These are phyloP conservation scores for Saimiri boliviensis DNA, from an alignment of 2,113 vertebrate genomes.

Conservation along the genomic window DNA sequence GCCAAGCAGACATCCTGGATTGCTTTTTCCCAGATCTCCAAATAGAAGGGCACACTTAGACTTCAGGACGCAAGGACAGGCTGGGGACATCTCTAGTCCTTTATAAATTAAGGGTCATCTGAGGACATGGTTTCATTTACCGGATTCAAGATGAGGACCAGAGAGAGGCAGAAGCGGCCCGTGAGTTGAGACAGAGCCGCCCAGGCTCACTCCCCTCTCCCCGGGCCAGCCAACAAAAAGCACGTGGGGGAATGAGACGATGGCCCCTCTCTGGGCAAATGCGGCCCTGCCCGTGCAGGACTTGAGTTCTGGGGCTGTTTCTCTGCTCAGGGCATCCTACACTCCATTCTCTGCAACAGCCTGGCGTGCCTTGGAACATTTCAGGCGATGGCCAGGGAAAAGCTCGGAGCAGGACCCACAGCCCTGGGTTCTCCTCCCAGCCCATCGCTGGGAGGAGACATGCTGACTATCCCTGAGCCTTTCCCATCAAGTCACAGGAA, in stretches of 20 bases:
- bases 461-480: not conserved
- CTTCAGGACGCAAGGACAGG: not conserved
- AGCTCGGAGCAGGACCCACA: not conserved
- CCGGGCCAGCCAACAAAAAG: no score
- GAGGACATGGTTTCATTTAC: not conserved
- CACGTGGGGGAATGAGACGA: not conserved
- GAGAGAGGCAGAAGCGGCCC: not conserved
- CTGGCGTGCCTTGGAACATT: not conserved
- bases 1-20: not conserved
- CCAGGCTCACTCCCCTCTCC: not conserved
- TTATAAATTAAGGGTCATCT: not conserved
- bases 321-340: not conserved
- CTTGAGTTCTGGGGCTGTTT: no score
- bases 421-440: not conserved
- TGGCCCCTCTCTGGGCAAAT: not conserved
- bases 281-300: no score
- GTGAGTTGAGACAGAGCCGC: not conserved
- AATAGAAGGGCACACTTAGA: not conserved
- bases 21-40: not conserved
- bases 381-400: not conserved
- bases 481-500: accelerated
- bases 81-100: not conserved
- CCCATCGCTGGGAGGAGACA: not conserved
- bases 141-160: not conserved
- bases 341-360: no score